Base-by-base conservation (phyloP, 2,113 vertebrate species). In the Percopsis transmontana region DNA sequence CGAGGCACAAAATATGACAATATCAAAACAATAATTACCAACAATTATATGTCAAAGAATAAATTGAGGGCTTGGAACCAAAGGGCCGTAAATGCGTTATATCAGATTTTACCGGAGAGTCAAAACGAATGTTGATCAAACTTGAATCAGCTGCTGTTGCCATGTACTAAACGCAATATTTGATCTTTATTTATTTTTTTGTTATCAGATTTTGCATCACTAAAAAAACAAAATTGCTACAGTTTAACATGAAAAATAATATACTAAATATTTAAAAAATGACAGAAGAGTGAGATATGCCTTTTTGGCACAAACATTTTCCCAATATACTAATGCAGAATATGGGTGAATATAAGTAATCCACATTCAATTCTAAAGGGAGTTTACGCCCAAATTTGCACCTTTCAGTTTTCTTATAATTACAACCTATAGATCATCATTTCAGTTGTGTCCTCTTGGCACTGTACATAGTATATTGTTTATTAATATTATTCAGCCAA, bases 71-170 rank as follows among this genome's bases (percentile, higher is more conserved):
- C 47, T 14, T 48, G 47, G 47, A 48, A 15, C 47, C 47, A 48
- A 48, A 48, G 47, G 13, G 47, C 3, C 12, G 15, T 48, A 48
- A 48, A n/a, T 16, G 47, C 15, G n/a, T 48, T 48, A 48, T 48
- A 48, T 48, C 47, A 48, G n/a, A 48, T 48, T 48, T 48, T 48
- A 48, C 47, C 23, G 53, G 53, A 55, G 53, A 55, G 47, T 15
- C 47, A 14, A 48, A 48, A 48, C 47, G 5, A 48, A 11, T 48
- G 8, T 48, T 48, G n/a, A 48, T 48, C 47, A 48, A 48, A 48
- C 47, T 16, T 48, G 47, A 48, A 48, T 48, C 47, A 48, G 47
- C 47, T 48, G 47, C n/a, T 48, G 47, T 48, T 48, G 47, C 47
- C 47, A 48, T 48, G 47, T 48, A 48, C 47, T 48, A 15, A 48